Base-by-base conservation (phyloP, 2,888 invertebrate species). In the Vanessa cardui region DNA sequence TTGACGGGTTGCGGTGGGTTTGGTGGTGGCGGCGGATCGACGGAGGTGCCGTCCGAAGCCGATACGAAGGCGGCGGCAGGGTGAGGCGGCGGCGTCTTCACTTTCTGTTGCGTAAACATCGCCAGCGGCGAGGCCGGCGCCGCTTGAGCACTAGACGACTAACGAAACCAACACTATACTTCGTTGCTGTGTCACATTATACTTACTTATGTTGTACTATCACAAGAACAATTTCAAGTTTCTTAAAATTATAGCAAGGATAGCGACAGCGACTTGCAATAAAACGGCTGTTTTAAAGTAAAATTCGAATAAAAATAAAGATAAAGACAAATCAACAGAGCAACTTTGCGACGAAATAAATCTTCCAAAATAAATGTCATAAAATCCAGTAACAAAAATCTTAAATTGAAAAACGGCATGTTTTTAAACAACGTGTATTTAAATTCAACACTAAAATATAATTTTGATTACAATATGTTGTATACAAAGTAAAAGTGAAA, bases 321-420 rank as follows among this genome's bases (percentile, higher is more conserved):
- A 72, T 74, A 77, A 74, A 39, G 72, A 69, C 71, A 77, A 75
- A 74, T 68, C 72, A 79, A 78, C 73, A 72, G 73, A 69, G 74
- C 79, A 81, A 77, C 73, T 73, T 71, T 77, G 79, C 77, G 73
- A 75, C 71, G 72, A 88, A 89, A 79, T 80, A 80, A 88, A 83
- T 92, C 92, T 92, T 92, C 92, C 92, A 92, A 92, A 92, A 92
- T 92, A 92, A 92, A 92, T 90, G 91, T 85, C 75, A 77, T 74
- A 69, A 82, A 85, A 88, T 73, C 79, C 80, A 79, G 79, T 80
- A 83, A 85, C 77, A 72, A 78, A 83, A 84, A 77, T 78, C 76
- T 73, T 70, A 70, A 52, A 68, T 67, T 86, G 84, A 78, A 80
- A 81, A 78, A 78, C 75, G 72, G 71, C 73, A 70, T 61, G 73